A percentile compares a stretch with the other conserved stretches of the same genome.
These are phyloP conservation scores for Eretmocerus hayati DNA, from an alignment of 2,888 invertebrate genomes.

Conservation along the genomic window DNA sequence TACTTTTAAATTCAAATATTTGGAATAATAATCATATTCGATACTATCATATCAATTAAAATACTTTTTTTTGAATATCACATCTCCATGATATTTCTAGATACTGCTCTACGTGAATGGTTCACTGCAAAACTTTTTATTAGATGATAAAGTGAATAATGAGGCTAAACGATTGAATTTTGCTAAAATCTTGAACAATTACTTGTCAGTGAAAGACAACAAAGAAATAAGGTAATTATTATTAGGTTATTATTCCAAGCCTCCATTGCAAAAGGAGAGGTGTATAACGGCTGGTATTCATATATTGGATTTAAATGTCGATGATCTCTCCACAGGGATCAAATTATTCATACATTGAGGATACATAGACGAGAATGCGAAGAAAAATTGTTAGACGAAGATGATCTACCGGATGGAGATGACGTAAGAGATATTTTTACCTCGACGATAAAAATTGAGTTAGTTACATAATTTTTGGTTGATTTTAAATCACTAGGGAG, in stretches of 20 bases:
- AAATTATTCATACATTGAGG: slow-evolving; percentile 35
- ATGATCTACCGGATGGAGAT: slow-evolving; percentile 35
- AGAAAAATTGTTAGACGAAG: slow-evolving; percentile 23
- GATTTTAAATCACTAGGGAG: slow-evolving; percentile 28
- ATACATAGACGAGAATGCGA: slow-evolving; percentile 30
- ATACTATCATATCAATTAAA: background rate
- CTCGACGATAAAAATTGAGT: background rate
- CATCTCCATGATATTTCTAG: no score
- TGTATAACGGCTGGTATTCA: no score
- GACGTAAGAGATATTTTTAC: slow-evolving; percentile 26
- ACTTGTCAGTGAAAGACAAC: slow-evolving; percentile 27
- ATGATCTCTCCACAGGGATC: slow-evolving; percentile 31
- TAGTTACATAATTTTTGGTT: background rate
- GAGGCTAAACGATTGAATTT: slow-evolving; percentile 44
- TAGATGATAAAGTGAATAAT: slow-evolving; percentile 48
- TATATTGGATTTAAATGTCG: no score
- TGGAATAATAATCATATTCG: no score
- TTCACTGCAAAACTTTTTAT: slow-evolving; percentile 46
- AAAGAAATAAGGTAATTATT: slow-evolving; percentile 34
- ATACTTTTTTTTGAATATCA: background rate
- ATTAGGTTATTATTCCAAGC: no score
- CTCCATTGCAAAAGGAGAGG: no score
- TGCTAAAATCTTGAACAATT: slow-evolving; percentile 32
- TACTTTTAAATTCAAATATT: no score
- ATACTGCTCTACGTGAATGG: slow-evolving; percentile 42